phyloP scores from a whole-genome alignment of 2,888 invertebrate species.

The Brenthis ino region DNA sequence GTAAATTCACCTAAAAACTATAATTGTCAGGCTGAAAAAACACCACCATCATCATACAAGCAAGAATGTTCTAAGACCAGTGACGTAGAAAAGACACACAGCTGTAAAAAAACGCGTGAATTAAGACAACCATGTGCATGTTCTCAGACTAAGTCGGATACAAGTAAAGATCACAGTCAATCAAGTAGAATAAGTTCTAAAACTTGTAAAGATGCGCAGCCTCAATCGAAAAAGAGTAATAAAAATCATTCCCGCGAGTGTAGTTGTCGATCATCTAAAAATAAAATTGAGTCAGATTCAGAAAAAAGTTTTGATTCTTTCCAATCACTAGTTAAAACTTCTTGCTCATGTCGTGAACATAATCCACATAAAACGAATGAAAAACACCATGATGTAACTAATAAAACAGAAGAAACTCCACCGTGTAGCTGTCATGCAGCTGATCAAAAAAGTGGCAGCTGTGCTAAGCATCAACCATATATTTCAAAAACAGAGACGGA shows the following conservation, averaged over 20 bases:
- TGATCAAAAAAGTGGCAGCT: not conserved
- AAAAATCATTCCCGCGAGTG: not conserved
- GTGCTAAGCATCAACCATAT: too few species aligned
- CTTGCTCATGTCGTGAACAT: conserved; percentile 5
- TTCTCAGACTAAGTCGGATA: too few species aligned
- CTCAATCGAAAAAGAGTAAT: not conserved
- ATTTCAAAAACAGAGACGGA: not conserved
- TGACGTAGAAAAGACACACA: too few species aligned
- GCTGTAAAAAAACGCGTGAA: too few species aligned
- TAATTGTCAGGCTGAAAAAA: too few species aligned
- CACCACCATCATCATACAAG: too few species aligned
- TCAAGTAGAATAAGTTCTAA: not conserved
- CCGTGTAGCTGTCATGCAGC: not conserved
- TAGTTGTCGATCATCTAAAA: conserved; percentile 1
- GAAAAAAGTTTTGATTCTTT: not conserved
- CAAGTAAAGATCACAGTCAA: not conserved
- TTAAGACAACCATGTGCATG: too few species aligned
- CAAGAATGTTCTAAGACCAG: too few species aligned
- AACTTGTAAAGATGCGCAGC: too few species aligned
- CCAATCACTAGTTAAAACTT: not conserved
- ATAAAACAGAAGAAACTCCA: not conserved
- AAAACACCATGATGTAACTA: not conserved
- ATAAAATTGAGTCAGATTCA: not conserved
- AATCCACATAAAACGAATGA: not conserved
- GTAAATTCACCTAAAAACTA: too few species aligned